phyloP scores from a whole-genome alignment of 2,113 vertebrate species.

The Nerophis ophidion region DNA sequence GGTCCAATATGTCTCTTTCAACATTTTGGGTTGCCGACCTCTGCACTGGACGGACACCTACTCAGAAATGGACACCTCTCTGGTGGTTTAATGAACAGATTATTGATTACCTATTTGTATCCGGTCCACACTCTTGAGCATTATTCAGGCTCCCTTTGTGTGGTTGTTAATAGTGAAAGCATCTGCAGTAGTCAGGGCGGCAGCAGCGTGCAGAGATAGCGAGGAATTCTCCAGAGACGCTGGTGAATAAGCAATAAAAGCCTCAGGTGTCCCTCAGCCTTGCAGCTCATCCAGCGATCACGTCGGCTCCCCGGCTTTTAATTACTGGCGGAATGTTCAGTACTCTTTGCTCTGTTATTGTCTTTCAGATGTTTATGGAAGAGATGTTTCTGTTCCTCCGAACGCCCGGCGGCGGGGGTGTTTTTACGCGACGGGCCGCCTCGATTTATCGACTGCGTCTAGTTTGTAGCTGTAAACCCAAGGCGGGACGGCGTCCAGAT shows the following conservation, averaged over 20 bases:
- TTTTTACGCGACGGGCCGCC: slow-evolving; percentile 42
- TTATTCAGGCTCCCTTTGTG: slow-evolving; percentile 1
- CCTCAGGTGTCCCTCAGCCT: slow-evolving; percentile 54
- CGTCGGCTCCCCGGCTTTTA: slow-evolving; percentile 41
- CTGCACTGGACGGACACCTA: too few species aligned
- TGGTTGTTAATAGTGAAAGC: slow-evolving; percentile 1
- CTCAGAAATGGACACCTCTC: too few species aligned
- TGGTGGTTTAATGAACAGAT: too few species aligned
- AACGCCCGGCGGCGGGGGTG: background rate
- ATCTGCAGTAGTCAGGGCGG: background rate
- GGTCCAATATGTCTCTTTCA: too few species aligned
- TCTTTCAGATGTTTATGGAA: background rate
- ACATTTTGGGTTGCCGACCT: too few species aligned
- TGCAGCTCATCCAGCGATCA: slow-evolving; percentile 49
- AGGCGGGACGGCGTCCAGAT: slow-evolving; percentile 49
- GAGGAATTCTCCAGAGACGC: slow-evolving; percentile 35
- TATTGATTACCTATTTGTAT: too few species aligned
- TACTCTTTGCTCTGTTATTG: background rate
- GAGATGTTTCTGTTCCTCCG: slow-evolving; percentile 36
- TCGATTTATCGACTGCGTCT: slow-evolving; percentile 47
- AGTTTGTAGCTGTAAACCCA: slow-evolving; percentile 42
- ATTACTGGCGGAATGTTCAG: slow-evolving; percentile 42
- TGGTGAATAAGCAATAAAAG: slow-evolving; percentile 12
- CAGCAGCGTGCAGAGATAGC: background rate
- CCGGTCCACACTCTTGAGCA: background rate